Conservation (phyloP, 64 coral and sea anemone genomes). For the Platygyra sinensis region DNA sequence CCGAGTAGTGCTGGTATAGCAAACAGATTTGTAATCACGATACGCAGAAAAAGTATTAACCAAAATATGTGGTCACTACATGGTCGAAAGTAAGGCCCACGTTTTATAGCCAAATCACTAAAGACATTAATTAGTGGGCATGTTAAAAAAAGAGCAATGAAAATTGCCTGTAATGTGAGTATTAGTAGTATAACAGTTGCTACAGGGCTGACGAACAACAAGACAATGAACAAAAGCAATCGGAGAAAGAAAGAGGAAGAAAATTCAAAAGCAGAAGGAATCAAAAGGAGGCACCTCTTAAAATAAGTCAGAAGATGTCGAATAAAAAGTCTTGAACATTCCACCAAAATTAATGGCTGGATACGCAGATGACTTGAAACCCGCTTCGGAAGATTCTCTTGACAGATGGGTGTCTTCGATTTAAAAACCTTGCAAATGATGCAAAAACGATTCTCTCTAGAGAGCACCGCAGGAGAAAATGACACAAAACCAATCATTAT, state of each 20-base stretch:
- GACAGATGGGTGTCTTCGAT: background rate
- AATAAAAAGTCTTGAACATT: background rate
- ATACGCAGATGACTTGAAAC: background rate
- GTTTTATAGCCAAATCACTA: too few relatives aligned
- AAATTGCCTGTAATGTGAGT: too few relatives aligned
- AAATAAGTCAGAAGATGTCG: background rate
- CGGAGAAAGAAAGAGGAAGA: background rate
- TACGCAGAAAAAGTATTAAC: too few relatives aligned
- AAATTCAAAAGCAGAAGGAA: background rate
- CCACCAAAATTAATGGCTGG: background rate
- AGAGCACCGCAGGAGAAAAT: background rate
- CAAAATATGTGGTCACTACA: too few relatives aligned
- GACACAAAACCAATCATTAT: background rate
- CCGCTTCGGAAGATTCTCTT: background rate
- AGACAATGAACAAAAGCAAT: background rate
- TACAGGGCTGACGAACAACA: background rate
- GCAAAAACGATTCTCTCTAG: background rate
- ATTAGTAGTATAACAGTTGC: too few relatives aligned
- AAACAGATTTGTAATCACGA: too few relatives aligned
- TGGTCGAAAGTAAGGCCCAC: too few relatives aligned
- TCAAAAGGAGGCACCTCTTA: background rate
- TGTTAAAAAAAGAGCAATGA: too few relatives aligned
- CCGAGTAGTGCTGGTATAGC: background rate
- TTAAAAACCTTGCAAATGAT: background rate
- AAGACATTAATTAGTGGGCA: too few relatives aligned